Evolutionary conservation across 2,888 invertebrate species (phyloP), one percentile per base, ranked within the genome.

Genomic region (Bedellia somnulentella): DNA sequence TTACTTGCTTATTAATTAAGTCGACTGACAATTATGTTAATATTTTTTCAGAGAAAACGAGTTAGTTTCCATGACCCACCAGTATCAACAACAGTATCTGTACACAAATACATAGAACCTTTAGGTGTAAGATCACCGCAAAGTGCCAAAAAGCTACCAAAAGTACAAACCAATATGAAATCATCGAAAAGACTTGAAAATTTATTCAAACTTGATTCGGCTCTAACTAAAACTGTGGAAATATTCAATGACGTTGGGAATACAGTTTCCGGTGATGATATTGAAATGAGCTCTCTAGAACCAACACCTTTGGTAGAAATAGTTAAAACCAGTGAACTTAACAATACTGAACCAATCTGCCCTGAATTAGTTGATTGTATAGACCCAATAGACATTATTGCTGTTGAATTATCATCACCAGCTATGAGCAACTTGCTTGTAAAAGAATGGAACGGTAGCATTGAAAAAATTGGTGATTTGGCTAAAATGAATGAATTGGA

Each of bases 1-100:
- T n/a, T n/a, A n/a, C n/a, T n/a, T n/a, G n/a, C n/a, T n/a, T n/a
- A n/a, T n/a, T n/a, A n/a, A n/a, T n/a, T n/a, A n/a, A n/a, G n/a
- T n/a, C n/a, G n/a, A n/a, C n/a, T n/a, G n/a, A n/a, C n/a, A n/a
- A n/a, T n/a, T n/a, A n/a, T n/a, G n/a, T n/a, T n/a, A n/a, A n/a
- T n/a, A n/a, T 21, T 17, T 18, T 78, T 78, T 35, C 59, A 83
- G 82, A 78, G 84, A 41, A 89, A 89, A 57, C 79, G 89, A 32
- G 89, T 90, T 0, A 89, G 89, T 46, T 90, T 89, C 47, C 83
- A 86, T 34, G 89, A 89, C 52, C 89, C 89, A 1, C 83, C 84
- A 5, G 86, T 86, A 1, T 88, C 88, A 14, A 78, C 78, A 6
- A 80, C 73, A 8, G 46, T 62, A 42, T 66, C 66, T 29, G 70